Conservation (phyloP, 2,113 vertebrate species). For the Sturnira hondurensis region DNA sequence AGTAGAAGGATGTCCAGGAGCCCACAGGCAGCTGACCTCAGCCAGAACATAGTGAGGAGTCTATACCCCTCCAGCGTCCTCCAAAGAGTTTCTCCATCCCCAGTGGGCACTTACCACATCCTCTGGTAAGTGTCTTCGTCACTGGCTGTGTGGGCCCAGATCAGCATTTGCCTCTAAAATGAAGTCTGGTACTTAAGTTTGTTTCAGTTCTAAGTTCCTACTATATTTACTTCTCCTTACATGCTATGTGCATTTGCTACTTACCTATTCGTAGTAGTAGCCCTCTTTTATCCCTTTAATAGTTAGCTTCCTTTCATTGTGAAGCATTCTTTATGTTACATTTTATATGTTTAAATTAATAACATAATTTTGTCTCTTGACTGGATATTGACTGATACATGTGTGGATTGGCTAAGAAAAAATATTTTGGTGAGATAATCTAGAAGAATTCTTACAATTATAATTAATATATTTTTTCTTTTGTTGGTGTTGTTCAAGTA, state of each 20-base stretch:
- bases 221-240: neutral
- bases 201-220: neutral
- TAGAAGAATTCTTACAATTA: neutral
- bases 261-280: neutral
- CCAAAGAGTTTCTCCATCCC: neutral
- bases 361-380: neutral
- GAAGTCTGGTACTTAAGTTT: neutral
- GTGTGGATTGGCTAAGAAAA: neutral
- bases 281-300: neutral
- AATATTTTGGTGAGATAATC: neutral
- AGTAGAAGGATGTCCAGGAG: neutral
- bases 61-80: neutral
- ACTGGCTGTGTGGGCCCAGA: fast-evolving
- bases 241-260: neutral
- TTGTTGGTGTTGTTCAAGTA: too few relatives aligned
- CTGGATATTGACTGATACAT: neutral
- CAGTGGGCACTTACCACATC: neutral
- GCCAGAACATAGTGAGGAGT: neutral
- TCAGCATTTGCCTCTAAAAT: neutral
- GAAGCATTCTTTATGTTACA: neutral
- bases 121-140: neutral
- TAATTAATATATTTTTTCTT: neutral
- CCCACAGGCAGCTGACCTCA: neutral
- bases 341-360: neutral
- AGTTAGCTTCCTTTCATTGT: neutral